Evolutionary conservation across 2,888 invertebrate species (phyloP).

Genomic region (Acutogordius australiensis): DNA sequence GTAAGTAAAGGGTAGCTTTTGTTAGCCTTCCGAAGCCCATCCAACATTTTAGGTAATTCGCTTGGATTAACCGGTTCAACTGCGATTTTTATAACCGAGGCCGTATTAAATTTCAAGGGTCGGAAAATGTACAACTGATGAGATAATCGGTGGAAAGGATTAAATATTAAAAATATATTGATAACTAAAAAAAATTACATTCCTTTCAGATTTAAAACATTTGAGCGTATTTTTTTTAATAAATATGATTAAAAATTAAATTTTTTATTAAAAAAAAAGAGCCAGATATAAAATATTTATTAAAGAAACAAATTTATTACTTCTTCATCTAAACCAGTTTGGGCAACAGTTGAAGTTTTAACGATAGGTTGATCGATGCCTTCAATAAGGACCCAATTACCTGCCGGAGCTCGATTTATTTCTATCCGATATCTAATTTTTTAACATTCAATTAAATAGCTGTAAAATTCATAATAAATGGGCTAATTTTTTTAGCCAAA

Average conservation of each 20-base stretch:
- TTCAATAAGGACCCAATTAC: slow-evolving; percentile 93
- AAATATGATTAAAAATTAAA: too few species aligned
- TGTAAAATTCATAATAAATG: too few species aligned
- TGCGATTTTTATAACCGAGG: slow-evolving; percentile 87
- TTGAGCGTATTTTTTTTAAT: too few species aligned
- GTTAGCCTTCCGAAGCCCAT: slow-evolving; percentile 83
- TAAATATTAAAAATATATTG: too few species aligned
- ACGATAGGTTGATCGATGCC: slow-evolving; percentile 93
- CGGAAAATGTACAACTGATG: slow-evolving; percentile 56
- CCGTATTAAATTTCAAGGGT: slow-evolving; percentile 81
- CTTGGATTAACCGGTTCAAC: slow-evolving; percentile 97
- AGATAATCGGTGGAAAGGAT: too few species aligned
- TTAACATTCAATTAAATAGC: too few species aligned
- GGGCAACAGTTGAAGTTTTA: slow-evolving; percentile 82
- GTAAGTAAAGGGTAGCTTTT: slow-evolving; percentile 84
- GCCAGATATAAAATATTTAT: too few species aligned
- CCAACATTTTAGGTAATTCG: slow-evolving; percentile 93
- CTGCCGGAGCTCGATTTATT: slow-evolving; percentile 74
- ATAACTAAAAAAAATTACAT: too few species aligned
- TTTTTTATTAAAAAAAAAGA: too few species aligned
- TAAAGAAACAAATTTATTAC: too few species aligned
- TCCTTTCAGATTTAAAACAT: too few species aligned
- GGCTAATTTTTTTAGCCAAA: too few species aligned
- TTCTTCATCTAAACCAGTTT: slow-evolving; percentile 43
- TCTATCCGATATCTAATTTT: slow-evolving; percentile 50